Percentiles rank a stretch among this genome's conserved stretches.
Evolutionary conservation across 2,113 vertebrate genomes (phyloP).

Genomic region (Rostratula benghalensis): DNA sequence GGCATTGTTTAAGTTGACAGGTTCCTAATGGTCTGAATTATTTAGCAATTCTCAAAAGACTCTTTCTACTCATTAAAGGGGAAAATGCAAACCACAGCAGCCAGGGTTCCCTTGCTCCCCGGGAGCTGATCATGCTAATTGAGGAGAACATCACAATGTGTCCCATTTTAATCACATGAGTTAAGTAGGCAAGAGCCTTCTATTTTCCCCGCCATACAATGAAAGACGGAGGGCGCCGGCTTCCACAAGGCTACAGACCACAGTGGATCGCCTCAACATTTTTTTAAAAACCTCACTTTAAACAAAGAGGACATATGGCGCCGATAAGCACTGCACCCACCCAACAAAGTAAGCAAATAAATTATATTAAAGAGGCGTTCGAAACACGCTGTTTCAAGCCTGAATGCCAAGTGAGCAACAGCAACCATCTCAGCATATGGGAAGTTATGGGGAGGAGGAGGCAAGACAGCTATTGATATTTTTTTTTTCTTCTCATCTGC

Average conservation of each 20-base stretch:
- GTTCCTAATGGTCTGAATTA: constrained; percentile 70
- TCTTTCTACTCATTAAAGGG: constrained; percentile 49
- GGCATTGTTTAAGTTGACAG: constrained; percentile 67
- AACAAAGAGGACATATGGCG: not conserved
- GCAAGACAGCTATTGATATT: not conserved
- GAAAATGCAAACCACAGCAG: constrained; percentile 13
- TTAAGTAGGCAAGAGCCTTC: constrained; percentile 31
- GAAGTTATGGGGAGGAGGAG: not conserved
- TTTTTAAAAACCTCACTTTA: not conserved
- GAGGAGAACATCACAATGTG: constrained; percentile 48
- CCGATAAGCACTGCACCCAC: not conserved
- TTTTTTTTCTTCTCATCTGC: not conserved
- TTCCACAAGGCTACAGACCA: not conserved
- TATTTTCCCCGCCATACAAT: not conserved
- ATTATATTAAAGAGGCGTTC: not conserved
- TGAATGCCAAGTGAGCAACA: not conserved
- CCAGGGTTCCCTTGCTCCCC: not conserved
- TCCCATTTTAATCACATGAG: constrained; percentile 34
- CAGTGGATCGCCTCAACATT: not conserved
- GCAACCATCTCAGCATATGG: not conserved
- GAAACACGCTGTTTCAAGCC: not conserved
- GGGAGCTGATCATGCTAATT: constrained; percentile 44
- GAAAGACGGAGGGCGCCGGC: not conserved
- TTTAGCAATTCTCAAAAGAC: constrained; percentile 63
- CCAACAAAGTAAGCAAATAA: not conserved